These are phyloP conservation scores for Buphagus erythrorhynchus DNA, from an alignment of 2,797 vertebrate species.

Conservation along the genomic window DNA sequence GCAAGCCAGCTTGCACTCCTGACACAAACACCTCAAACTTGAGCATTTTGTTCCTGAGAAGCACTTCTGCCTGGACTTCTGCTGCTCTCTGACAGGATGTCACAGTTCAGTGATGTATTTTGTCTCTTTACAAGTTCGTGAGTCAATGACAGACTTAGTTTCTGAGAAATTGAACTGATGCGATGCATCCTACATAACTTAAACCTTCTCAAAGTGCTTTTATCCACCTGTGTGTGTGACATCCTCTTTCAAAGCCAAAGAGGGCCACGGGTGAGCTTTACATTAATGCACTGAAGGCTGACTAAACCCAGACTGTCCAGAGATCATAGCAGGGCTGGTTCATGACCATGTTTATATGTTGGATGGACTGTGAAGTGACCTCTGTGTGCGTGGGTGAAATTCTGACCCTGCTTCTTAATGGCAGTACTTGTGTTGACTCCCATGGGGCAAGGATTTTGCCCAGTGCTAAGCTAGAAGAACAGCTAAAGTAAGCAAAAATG, in stretches of 20 bases:
- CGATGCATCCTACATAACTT: fast-evolving
- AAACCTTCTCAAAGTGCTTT: neutral
- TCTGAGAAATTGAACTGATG: neutral
- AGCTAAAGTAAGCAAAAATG: neutral
- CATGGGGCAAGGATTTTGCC: neutral
- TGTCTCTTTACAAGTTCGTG: neutral
- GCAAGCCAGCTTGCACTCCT: neutral
- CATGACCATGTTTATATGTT: neutral
- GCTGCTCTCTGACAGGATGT: neutral
- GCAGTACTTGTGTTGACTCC: fast-evolving
- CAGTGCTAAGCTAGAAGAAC: neutral
- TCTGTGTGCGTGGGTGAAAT: neutral
- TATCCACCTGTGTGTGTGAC: neutral
- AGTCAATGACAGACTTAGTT: neutral
- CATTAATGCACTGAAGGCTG: neutral
- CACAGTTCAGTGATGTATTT: neutral
- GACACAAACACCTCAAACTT: neutral
- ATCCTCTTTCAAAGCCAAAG: neutral
- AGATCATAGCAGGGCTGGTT: neutral
- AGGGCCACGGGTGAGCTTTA: neutral
- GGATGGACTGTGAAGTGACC: neutral
- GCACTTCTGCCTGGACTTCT: neutral
- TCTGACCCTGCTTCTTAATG: neutral
- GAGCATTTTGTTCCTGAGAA: neutral
- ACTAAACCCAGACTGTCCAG: neutral